Base-by-base conservation (phyloP, 2,797 vertebrate genomes). In the Tinamus major region DNA sequence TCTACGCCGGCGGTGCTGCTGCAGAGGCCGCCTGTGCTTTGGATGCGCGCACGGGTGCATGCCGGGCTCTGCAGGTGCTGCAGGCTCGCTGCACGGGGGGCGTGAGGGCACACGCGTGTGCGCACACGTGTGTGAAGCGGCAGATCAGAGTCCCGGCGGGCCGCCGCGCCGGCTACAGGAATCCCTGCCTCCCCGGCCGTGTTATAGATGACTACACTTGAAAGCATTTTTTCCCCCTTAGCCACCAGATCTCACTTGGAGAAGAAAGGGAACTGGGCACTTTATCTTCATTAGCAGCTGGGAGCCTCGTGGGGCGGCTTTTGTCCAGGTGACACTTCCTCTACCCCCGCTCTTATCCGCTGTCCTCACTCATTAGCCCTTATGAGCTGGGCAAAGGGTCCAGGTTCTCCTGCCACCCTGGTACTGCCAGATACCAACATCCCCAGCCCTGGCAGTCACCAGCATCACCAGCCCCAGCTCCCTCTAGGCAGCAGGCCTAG, bases 141-240 rank as follows among this genome's bases (percentile, higher is more conserved):
- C 87, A 93, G 94, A 91, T 89, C 94, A 90, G 51, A 55, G 87
- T 35, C 94, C 89, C 94, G 87, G 93, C 82, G 85, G 92, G 91
- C 90, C 0, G 92, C 96, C 91, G 24, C 97, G 89, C 96, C 56
- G 88, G 96, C 97, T 97, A 90, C 96, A 96, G 96, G 96, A 98
- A 98, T 95, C 93, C 92, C 96, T 97, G 96, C 97, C 96, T 95
- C 93, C 97, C 87, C 93, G 97, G 96, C 95, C 88, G 13, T 90
- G 93, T 97, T 98, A 97, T 96, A 95, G 91, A 97, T 96, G 94
- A 96, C 78, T 85, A 89, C 93, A 96, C 94, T 95, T 96, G 92
- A 98, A 98, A 97, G 97, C 87, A 95, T 93, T 77, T 96, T 96
- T 95, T 94, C 94, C 56, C 91, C 96, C 96, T 96, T 96, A 97